Percentiles rank a stretch among this genome's conserved stretches.
These are phyloP conservation scores for Balanococcus diminutus DNA, from an alignment of 2,888 invertebrate genomes.

Conservation along the genomic window DNA sequence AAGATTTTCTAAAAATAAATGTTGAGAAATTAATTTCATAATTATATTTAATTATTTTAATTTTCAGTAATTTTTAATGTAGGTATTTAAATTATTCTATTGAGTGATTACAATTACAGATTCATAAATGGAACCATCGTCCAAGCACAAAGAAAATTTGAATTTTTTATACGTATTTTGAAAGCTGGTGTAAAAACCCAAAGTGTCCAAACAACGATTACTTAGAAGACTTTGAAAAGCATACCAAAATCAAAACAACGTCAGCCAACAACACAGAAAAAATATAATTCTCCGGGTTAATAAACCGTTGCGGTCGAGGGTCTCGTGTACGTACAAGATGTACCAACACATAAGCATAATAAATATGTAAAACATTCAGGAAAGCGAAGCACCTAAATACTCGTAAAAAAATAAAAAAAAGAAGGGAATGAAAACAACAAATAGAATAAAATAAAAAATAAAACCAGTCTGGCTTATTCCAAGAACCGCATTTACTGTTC, in stretches of 20 bases:
- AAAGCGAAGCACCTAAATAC: neutral
- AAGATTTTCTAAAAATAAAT: too few species aligned
- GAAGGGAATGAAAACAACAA: neutral
- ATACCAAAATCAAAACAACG: neutral
- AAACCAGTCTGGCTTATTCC: neutral
- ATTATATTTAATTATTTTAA: too few species aligned
- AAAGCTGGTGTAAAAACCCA: too few species aligned
- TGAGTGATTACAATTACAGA: too few species aligned
- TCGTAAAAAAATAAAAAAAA: neutral
- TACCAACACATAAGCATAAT: neutral
- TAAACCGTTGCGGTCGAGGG: neutral
- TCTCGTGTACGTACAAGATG: neutral
- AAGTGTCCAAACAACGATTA: neutral
- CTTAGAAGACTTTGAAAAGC: neutral
- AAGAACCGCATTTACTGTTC: neutral
- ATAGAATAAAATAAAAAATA: neutral
- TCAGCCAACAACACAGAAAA: neutral
- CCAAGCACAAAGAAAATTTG: too few species aligned
- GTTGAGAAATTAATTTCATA: too few species aligned
- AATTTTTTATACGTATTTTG: too few species aligned
- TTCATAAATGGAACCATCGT: too few species aligned
- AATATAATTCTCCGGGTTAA: neutral
- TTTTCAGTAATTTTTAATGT: too few species aligned
- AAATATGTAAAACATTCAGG: neutral
- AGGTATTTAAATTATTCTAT: too few species aligned